Percentiles rank a stretch among this genome's conserved stretches.
phyloP scores from a whole-genome alignment of 2,888 invertebrate species.

The Ferdinandea cuprea region DNA sequence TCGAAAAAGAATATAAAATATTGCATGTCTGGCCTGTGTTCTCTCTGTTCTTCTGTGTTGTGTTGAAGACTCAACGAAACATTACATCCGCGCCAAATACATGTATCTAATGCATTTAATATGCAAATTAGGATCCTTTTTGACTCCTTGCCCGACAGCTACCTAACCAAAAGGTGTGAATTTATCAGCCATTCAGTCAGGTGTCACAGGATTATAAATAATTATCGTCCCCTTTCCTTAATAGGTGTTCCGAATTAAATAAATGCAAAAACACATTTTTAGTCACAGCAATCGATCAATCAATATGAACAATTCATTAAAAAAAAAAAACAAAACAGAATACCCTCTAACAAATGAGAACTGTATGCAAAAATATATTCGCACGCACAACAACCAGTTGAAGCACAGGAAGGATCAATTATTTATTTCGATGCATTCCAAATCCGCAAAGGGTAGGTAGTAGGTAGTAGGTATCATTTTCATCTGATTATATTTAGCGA shows the following conservation, averaged over 20 bases:
- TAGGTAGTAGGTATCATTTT: slow-evolving; percentile 32
- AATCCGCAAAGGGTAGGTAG: no score
- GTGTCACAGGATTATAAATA: slow-evolving; percentile 63
- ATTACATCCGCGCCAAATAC: slow-evolving; percentile 44
- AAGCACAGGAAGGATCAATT: slow-evolving; percentile 8
- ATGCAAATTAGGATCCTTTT: slow-evolving; percentile 64
- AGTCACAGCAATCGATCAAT: slow-evolving; percentile 70
- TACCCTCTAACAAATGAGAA: background rate
- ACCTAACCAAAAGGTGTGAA: slow-evolving; percentile 60
- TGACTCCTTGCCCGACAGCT: slow-evolving; percentile 6
- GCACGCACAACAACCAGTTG: slow-evolving; percentile 52
- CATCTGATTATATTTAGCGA: slow-evolving; percentile 33
- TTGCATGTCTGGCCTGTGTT: slow-evolving; percentile 46
- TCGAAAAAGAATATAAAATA: slow-evolving; percentile 28
- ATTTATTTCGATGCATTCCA: no score
- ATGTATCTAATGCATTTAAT: slow-evolving; percentile 68
- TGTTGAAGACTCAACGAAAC: slow-evolving; percentile 19
- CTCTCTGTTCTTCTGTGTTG: no score
- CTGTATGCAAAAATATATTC: background rate
- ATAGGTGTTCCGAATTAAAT: slow-evolving; percentile 30
- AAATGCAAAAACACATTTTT: slow-evolving; percentile 46
- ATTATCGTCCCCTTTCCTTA: slow-evolving; percentile 33
- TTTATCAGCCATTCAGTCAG: slow-evolving; percentile 70
- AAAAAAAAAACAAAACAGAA: no score
- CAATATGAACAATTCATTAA: slow-evolving; percentile 42